These are phyloP conservation scores for Cariama cristata DNA, from an alignment of 2,113 vertebrate genomes.

Conservation along the genomic window DNA sequence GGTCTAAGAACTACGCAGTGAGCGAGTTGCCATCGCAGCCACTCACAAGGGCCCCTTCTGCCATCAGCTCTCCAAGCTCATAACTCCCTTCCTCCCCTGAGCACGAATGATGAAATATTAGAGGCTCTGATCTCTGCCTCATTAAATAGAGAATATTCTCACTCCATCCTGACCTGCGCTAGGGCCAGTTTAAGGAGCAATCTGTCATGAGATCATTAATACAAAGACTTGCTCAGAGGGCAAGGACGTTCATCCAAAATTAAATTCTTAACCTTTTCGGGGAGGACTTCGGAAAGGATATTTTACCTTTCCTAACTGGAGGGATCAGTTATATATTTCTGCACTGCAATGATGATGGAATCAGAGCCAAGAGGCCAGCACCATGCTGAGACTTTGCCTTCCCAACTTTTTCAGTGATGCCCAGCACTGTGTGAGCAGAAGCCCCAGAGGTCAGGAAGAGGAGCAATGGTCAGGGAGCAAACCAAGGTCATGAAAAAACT, in stretches of 20 bases:
- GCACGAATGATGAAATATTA: slow-evolving; percentile 73
- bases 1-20: neutral
- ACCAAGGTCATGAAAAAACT: neutral
- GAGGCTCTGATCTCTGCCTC: slow-evolving; percentile 75
- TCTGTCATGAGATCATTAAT: slow-evolving; percentile 80
- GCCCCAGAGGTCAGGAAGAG: neutral
- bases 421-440: neutral
- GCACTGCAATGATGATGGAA: slow-evolving; percentile 31
- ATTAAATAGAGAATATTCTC: slow-evolving; percentile 80
- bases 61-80: slow-evolving; percentile 13
- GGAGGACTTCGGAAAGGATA: slow-evolving; percentile 62
- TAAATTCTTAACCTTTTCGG: slow-evolving; percentile 78
- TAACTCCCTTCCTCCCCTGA: slow-evolving; percentile 33
- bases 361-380: slow-evolving; percentile 36
- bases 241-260: slow-evolving; percentile 77
- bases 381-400: neutral
- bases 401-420: neutral
- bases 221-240: slow-evolving; percentile 69
- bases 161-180: slow-evolving; percentile 70
- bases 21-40: neutral
- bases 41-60: neutral
- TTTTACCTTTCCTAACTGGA: slow-evolving; percentile 63
- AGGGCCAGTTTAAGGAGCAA: slow-evolving; percentile 75
- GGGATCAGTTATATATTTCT: slow-evolving; percentile 40
- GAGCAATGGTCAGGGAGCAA: neutral